Base-by-base conservation (phyloP, 2,888 invertebrate species). In the Dastarcus helophoroides region DNA sequence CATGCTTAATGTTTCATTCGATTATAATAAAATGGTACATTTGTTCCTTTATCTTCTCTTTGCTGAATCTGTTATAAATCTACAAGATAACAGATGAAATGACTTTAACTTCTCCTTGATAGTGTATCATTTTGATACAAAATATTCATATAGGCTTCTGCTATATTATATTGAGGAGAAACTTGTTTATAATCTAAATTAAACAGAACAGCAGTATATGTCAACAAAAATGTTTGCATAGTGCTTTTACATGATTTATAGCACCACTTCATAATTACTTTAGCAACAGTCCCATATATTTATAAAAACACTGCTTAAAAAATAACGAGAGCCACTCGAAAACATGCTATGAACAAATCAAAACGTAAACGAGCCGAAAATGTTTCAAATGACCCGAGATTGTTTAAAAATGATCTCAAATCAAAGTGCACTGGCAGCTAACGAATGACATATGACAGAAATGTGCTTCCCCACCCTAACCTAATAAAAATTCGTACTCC, bases 161-260 rank as follows among this genome's bases (percentile, higher is more conserved):
- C 32, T 33, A 36, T 27, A 42, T 49, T 48, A 36, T 47, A 43
- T 22, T 37, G 38, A 39, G 44, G 42, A 47, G 46, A 53, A 54
- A 54, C 47, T 50, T 54, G 48, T 42, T 39, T 33, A 38, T 46
- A 51, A 49, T 50, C 51, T 44, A 50, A 52, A 52, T 50, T 45
- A 52, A 53, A 54, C 50, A 51, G 44, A 44, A 43, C 47, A 44
- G 46, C 43, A 45, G 43, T 45, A 46, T 37, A 43, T 53, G 52
- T 54, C 52, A 55, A 54, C 44, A 47, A 45, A 46, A 48, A 38
- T 51, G 49, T 50, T 50, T 48, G 46, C 43, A 40, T 43, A 44
- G 47, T 42, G 38, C 41, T 47, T 43, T 46, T 43, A 26, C 31
- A 35, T 36, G 33, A 38, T 40, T 43, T 40, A 32, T 31, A 25